phyloP scores from a whole-genome alignment of 2,113 vertebrate genomes.

The Xerus inauris region DNA sequence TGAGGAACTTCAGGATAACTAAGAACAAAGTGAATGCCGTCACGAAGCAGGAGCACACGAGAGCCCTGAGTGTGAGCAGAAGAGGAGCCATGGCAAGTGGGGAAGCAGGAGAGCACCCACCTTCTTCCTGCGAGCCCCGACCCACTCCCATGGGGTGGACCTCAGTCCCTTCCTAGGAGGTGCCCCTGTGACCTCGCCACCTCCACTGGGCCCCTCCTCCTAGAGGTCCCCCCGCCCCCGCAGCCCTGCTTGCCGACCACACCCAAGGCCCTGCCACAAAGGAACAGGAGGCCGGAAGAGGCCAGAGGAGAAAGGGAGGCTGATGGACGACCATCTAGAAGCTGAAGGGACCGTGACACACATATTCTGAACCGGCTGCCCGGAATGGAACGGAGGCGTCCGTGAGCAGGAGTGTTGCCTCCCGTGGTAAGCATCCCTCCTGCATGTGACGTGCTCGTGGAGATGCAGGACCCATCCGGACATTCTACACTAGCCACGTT shows the following conservation, averaged over 20 bases:
- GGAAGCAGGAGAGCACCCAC: not conserved
- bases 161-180: no score
- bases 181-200: not conserved
- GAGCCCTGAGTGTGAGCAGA: not conserved
- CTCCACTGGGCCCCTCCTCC: not conserved
- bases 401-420: not conserved
- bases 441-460: no score
- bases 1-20: not conserved
- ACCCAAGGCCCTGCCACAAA: not conserved
- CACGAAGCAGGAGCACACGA: no score
- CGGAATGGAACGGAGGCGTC: not conserved
- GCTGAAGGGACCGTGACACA: not conserved
- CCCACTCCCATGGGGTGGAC: no score
- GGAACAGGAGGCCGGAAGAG: not conserved
- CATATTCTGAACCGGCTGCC: not conserved
- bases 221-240: no score
- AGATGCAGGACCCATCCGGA: not conserved
- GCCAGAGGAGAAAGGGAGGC: not conserved
- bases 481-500: not conserved
- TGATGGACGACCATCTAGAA: not conserved
- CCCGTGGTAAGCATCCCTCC: not conserved
- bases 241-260: no score
- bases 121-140: no score
- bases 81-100: not conserved
- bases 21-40: not conserved